Base-by-base conservation (phyloP, 2,888 invertebrate species). In the Theodoxus fluviatilis region DNA sequence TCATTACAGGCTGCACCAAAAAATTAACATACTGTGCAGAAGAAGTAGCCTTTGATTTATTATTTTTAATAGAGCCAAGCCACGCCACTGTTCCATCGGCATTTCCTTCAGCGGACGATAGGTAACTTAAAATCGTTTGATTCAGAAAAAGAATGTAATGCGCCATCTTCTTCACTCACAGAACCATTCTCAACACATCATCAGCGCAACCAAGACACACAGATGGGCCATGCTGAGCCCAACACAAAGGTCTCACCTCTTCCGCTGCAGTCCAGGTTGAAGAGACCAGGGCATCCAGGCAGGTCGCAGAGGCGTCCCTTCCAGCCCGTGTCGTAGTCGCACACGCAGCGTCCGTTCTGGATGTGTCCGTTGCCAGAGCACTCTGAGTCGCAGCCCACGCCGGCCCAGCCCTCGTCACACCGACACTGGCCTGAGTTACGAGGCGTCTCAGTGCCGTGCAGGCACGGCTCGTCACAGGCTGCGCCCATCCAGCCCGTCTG, bases 271-370 rank as follows among this genome's bases (percentile, higher is more conserved):
- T 82, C 81, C 6, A 73, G 37, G 9, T 74, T 71, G 71, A 71
- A 72, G 28, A 82, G 71, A 6, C 82, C 82, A 52, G 82, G 81
- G 66, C 82, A 82, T 22, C 82, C 82, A 7, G 81, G 80, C 0
- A 79, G 75, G 64, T 82, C 80, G 73, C 82, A 82, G 15, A 81
- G 68, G 31, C 61, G 64, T 43, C 78, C 82, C 67, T 79, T 80
- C 79, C 79, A 82, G 15, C 82, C 82, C 6, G 75, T 71, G 3
- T 72, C 76, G 61, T 80, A 81, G 68, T 76, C 76, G 71, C 82
- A 82, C 12, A 70, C 73, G 75, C 82, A 82, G 25, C 9, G 37
- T 1, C 75, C 76, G 12, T 71, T 74, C n/a, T 57, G 55, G 28
- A 81, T 78, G 0, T 25, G 6, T 1, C 82, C 82, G 73, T 82